Conservation (phyloP, 2,797 vertebrate species). For the Alexandromys oeconomus region DNA sequence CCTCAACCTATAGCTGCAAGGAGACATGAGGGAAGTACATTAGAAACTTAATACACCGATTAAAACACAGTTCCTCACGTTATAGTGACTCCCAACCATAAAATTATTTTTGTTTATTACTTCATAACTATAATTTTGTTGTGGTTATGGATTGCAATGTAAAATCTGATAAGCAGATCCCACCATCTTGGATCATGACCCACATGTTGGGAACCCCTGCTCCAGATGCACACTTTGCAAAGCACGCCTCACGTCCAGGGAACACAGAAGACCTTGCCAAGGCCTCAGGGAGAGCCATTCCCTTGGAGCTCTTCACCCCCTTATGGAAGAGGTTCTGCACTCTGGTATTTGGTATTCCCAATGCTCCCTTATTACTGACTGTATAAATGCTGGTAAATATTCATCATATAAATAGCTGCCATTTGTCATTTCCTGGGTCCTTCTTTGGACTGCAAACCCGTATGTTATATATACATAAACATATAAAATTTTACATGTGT, state of each 20-base stretch:
- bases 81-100: background rate
- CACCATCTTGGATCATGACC: too few species aligned
- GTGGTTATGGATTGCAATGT: background rate
- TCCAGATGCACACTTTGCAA: background rate
- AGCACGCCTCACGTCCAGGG: background rate
- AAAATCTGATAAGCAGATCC: background rate
- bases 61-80: constrained; percentile 74
- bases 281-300: background rate
- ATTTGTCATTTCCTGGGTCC: background rate
- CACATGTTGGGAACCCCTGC: background rate
- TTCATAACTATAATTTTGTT: background rate
- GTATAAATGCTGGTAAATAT: background rate
- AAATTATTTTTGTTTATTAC: background rate
- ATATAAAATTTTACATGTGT: background rate
- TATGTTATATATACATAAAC: background rate
- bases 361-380: background rate
- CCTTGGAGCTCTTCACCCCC: background rate
- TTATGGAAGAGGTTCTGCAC: background rate
- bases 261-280: background rate
- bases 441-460: background rate
- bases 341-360: background rate
- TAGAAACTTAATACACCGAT: constrained; percentile 75
- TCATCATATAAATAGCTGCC: background rate
- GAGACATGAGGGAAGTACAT: constrained; percentile 66
- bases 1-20: constrained; percentile 45